These are phyloP conservation scores for Gracilinanus agilis DNA, from an alignment of 2,113 vertebrate species.

Conservation along the genomic window DNA sequence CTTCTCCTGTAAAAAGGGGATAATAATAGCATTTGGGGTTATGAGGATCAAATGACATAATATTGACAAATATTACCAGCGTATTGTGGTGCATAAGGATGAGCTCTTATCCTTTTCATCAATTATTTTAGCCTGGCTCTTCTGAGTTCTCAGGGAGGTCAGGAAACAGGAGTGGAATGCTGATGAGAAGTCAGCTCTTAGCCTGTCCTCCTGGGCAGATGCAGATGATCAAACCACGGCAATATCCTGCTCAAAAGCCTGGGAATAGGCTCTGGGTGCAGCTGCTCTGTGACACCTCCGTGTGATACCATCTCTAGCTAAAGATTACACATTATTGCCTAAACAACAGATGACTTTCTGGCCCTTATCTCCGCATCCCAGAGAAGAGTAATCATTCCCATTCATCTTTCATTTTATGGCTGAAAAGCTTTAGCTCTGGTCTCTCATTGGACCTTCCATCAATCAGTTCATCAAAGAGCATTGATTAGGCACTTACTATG, in stretches of 20 bases:
- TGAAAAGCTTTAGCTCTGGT: neutral
- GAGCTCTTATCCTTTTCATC: neutral
- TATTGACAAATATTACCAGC: neutral
- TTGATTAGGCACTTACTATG: neutral
- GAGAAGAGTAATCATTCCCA: neutral
- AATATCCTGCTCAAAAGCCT: neutral
- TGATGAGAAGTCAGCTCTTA: neutral
- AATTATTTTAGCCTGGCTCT: neutral
- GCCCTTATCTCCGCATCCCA: neutral
- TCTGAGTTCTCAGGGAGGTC: neutral
- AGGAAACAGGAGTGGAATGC: neutral
- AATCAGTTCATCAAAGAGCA: neutral
- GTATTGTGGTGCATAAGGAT: neutral
- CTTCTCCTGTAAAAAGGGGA: neutral
- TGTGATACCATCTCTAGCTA: neutral
- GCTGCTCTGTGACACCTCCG: neutral
- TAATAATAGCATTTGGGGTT: neutral
- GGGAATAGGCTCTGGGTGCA: neutral
- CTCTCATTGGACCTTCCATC: neutral
- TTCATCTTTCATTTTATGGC: neutral
- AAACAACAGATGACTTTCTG: neutral
- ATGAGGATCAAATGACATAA: neutral
- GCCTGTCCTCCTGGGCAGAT: neutral
- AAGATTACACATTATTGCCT: neutral
- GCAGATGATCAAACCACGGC: neutral